Evolutionary conservation across 2,113 vertebrate species (phyloP).

Genomic region (Prietella phreatophila): DNA sequence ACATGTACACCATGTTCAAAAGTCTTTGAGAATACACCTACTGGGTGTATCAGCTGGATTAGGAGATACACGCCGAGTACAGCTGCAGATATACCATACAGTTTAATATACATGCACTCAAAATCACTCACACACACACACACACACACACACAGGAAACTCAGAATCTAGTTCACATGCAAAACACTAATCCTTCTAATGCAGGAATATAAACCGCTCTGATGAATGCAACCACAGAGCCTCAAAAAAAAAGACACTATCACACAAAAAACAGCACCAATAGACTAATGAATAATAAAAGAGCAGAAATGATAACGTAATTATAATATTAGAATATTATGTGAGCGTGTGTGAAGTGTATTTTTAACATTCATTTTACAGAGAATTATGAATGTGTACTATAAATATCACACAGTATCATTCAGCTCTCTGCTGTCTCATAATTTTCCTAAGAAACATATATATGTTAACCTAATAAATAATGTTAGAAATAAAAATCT

Average conservation of each 20-base stretch:
- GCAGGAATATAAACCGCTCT: background rate
- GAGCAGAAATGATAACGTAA: background rate
- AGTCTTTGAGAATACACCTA: background rate
- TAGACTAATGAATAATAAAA: background rate
- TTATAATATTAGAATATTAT: background rate
- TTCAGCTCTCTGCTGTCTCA: background rate
- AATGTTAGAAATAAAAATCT: background rate
- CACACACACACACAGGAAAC: background rate
- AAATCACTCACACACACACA: background rate
- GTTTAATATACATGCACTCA: background rate
- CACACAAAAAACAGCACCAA: background rate
- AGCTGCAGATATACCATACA: constrained; percentile 2
- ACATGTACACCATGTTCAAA: constrained; percentile 24
- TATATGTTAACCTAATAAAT: background rate
- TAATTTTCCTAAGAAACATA: background rate
- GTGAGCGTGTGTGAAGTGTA: background rate
- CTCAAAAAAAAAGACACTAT: background rate
- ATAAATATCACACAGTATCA: background rate
- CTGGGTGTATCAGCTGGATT: constrained; percentile 19
- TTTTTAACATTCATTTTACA: background rate
- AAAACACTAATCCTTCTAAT: background rate
- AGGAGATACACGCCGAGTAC: constrained; percentile 11
- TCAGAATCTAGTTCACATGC: background rate
- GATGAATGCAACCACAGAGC: background rate
- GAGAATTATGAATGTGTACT: background rate